Conservation (phyloP, 2,797 vertebrate genomes). For the Babyrousa celebensis region DNA sequence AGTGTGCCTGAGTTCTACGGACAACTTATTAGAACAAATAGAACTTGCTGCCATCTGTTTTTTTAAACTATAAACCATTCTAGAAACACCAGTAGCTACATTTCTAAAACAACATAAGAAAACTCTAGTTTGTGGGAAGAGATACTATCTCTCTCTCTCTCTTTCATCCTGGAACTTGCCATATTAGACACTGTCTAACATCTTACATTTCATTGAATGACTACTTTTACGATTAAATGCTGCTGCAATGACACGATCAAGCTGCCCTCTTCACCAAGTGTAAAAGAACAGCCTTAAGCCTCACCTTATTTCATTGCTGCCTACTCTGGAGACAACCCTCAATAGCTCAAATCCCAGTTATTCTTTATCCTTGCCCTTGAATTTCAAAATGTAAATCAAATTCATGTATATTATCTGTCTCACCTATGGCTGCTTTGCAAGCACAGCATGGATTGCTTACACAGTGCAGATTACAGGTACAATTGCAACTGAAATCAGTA, state of each 20-base stretch:
- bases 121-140: not conserved
- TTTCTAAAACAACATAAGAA: not conserved
- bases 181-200: not conserved
- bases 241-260: not conserved
- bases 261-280: not conserved
- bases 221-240: not conserved
- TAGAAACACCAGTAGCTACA: not conserved
- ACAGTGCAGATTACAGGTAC: not conserved
- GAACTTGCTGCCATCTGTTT: not conserved
- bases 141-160: not conserved
- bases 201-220: not conserved
- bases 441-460: not conserved
- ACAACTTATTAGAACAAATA: not conserved
- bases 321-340: not conserved
- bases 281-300: not conserved
- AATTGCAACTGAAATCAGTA: not conserved
- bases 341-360: not conserved
- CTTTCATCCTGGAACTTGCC: not conserved
- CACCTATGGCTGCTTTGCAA: not conserved
- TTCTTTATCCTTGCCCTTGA: slow-evolving; percentile 11
- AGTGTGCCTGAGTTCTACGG: not conserved
- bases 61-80: not conserved
- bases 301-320: not conserved
- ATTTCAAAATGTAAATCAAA: slow-evolving; percentile 45
- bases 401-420: not conserved